Conservation (phyloP, 2,113 vertebrate genomes). For the Mesoclemmys tuberculata region DNA sequence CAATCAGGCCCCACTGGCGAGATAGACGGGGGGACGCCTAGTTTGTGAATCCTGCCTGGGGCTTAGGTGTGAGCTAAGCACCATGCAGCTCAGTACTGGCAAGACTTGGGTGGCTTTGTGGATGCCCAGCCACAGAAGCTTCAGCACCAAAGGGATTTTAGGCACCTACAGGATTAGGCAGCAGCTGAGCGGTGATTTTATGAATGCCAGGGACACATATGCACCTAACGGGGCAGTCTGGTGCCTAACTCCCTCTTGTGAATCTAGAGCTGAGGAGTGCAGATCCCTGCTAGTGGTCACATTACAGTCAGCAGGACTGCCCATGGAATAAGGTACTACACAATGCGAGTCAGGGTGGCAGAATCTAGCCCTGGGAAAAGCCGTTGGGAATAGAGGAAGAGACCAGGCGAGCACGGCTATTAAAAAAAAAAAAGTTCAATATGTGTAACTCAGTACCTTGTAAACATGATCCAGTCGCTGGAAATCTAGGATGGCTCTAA, state of each 20-base stretch:
- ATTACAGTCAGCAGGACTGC: neutral
- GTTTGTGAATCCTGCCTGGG: neutral
- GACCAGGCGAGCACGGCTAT: neutral
- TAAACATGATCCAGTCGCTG: neutral
- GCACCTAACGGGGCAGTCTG: neutral
- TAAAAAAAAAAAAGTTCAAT: neutral
- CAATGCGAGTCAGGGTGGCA: neutral
- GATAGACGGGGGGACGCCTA: neutral
- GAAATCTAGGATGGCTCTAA: neutral
- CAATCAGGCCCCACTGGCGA: neutral
- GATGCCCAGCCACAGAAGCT: neutral
- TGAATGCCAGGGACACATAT: neutral
- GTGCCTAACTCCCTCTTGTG: neutral
- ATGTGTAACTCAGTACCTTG: neutral
- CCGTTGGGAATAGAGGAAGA: neutral
- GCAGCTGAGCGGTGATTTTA: neutral
- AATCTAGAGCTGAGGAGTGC: neutral
- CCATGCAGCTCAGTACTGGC: neutral
- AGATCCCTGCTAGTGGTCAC: neutral
- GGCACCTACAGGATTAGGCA: neutral
- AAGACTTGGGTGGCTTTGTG: neutral
- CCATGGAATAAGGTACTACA: neutral
- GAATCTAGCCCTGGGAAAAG: neutral
- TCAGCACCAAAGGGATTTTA: neutral
- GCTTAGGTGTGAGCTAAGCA: neutral